Evolutionary conservation across 2,888 invertebrate species (phyloP), one percentile per base, ranked within the genome.

Genomic region (Drosophila anomelani): DNA sequence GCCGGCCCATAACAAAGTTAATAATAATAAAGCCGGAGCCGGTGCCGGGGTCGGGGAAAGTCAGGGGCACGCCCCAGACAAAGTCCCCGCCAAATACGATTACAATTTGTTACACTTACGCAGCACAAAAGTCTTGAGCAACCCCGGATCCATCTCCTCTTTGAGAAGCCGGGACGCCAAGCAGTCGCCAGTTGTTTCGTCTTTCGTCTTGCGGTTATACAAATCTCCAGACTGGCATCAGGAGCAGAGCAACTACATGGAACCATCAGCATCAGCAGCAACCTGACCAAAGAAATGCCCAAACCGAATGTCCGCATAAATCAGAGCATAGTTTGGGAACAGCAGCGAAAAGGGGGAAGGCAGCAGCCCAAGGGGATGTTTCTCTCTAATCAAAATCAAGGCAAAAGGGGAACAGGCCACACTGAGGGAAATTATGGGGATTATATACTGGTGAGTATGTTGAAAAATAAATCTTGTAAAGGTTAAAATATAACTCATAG

Each of bases 101-200:
- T 85, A 87, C 84, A 84, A 84, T 84, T 84, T 84, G 84, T 84
- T 84, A 84, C 84, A 87, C 87, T 84, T 84, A 86, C 83, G 82
- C 83, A 84, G 87, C 87, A 87, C 79, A 84, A 86, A 85, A 81
- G 74, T 67, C 72, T 73, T 55, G 73, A 47, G 60, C 70, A 41
- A 46, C 70, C 69, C 69, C 53, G 23, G 41, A 60, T 76, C 69
- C 69, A 59, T 69, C 51, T 67, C 39, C 17, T 8, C 17, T 15
- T 26, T 13, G 13, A 56, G 53, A 34, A 57, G 62, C 32, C 58
- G 64, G 56, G 71, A 80, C 86, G 86, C 86, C 86, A 76, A 56
- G 77, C 72, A 74, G 84, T 82, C 84, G 84, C 85, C 87, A 85
- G 87, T 84, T 77, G 80, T 75, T 81, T 58, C 60, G 73, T 58